Evolutionary conservation across 1,140 invertebrate genomes (phyloP).

Genomic region (Oedothorax gibbosus): DNA sequence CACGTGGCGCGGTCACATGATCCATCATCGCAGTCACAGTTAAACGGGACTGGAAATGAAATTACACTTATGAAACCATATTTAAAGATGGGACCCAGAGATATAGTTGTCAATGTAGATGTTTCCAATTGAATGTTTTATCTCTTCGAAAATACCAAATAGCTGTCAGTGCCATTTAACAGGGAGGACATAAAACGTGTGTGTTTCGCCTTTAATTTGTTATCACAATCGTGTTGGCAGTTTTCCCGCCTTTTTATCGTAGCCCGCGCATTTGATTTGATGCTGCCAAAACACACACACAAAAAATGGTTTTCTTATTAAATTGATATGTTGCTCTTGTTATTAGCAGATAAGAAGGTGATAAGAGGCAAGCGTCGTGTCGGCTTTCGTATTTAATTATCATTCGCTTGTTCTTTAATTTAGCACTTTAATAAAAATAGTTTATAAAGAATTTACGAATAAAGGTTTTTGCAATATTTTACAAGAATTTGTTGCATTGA

Average conservation of each 20-base stretch:
- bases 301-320: neutral
- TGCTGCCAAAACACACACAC: neutral
- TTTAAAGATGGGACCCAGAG: neutral
- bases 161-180: constrained; percentile 1
- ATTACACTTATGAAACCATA: constrained; percentile 12
- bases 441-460: no score
- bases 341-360: neutral
- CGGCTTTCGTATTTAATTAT: no score
- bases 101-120: constrained; percentile 1
- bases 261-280: neutral
- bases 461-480: no score
- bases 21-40: constrained; percentile 31
- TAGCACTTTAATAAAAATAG: no score
- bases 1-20: constrained; percentile 21
- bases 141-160: neutral
- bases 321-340: constrained; percentile 17
- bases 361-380: neutral
- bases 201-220: constrained; percentile 19
- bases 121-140: constrained; percentile 34
- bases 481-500: no score
- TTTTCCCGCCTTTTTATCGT: constrained; percentile 51
- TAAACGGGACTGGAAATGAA: constrained; percentile 39
- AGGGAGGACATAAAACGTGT: neutral
- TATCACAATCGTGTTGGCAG: constrained; percentile 22
- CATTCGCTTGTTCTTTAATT: no score